phyloP scores from a whole-genome alignment of 2,797 vertebrate genomes.

The Aratinga solstitialis region DNA sequence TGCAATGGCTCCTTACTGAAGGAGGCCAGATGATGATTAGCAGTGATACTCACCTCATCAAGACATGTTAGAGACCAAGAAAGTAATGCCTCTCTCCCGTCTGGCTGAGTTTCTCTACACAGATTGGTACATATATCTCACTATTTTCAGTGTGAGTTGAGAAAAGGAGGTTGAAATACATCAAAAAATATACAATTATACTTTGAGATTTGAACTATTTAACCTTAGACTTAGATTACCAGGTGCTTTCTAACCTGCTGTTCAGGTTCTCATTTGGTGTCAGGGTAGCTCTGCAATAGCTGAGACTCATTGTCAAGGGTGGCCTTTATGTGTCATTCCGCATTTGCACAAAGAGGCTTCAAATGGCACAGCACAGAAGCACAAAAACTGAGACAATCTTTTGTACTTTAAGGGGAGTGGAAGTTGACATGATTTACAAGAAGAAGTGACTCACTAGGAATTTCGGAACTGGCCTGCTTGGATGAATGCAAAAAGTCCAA shows the following conservation, averaged over 20 bases:
- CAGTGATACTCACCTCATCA: neutral
- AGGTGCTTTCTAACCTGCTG: neutral
- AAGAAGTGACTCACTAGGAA: neutral
- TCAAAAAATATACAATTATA: neutral
- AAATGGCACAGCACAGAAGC: neutral
- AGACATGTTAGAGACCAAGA: neutral
- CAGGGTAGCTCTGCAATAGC: neutral
- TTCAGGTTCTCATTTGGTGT: neutral
- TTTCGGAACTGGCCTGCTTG: neutral
- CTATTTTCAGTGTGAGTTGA: neutral
- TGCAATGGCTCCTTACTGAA: neutral
- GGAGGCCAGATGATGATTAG: neutral
- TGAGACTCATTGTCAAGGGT: neutral
- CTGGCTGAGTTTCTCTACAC: neutral
- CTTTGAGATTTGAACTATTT: neutral
- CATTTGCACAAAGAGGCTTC: neutral
- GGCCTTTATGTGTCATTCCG: neutral
- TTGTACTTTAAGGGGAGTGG: slow-evolving; percentile 19
- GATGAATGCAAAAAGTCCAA: neutral
- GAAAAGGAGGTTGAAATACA: neutral
- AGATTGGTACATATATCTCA: rapidly evolving
- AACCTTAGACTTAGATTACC: neutral
- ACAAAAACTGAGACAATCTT: neutral
- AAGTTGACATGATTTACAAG: neutral
- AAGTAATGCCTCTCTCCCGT: neutral